Evolutionary conservation across 2,888 invertebrate genomes (phyloP), one percentile per base, ranked within the genome.

Genomic region (Sepiola atlantica): DNA sequence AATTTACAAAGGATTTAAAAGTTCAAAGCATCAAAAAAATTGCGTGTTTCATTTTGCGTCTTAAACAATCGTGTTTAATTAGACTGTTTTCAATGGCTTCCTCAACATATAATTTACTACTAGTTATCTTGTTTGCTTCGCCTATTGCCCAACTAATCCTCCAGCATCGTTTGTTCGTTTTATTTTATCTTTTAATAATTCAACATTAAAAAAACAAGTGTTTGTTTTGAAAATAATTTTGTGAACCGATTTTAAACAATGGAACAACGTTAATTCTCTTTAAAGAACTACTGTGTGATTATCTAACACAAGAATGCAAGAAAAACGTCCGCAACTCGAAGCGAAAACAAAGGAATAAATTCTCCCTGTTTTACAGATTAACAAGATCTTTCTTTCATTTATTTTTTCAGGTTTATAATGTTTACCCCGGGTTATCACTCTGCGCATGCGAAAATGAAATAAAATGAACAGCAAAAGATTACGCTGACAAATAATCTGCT

Each of bases 201-300:
- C 28, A 28, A 77, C n/a, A 77, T 77, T 77, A 77, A 77, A 77
- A 77, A 77, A 77, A n/a, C 10, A 61, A 77, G 28, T n/a, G 32
- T 77, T 77, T 77, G 77, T 77, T 77, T 45, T 77, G 77, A 32
- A 21, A n/a, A 77, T 77, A 77, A 77, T 77, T 77, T 77, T 77
- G n/a, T 77, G 77, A 77, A 77, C n/a, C n/a, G 77, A 77, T 77
- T 77, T 77, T 77, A 77, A 77, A 77, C 77, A 77, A 77, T 77
- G n/a, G n/a, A 77, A 77, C n/a, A 77, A 77, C 77, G n/a, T 77
- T 32, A 32, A 77, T 77, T 77, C 77, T 77, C 77, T 77, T 77
- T 77, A n/a, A 77, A 28, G 28, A 61, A 61, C 4, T 0, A 21
- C 16, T n/a, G 1, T 16, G 77, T 32, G n/a, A 18, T 77, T 77